Conservation (phyloP, 2,113 vertebrate species). For the Empidonax alnorum region DNA sequence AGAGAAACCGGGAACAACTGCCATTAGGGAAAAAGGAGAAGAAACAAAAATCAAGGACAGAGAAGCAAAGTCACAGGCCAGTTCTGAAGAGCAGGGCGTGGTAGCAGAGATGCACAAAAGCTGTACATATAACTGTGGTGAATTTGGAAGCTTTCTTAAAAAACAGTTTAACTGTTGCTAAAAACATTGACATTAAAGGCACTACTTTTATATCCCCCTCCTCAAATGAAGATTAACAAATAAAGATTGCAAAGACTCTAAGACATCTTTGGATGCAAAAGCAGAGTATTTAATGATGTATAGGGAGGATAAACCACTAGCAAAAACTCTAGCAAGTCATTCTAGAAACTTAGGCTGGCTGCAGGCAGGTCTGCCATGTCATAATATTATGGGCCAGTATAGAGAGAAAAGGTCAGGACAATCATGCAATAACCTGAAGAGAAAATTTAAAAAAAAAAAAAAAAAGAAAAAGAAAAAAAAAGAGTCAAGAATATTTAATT, state of each 20-base stretch:
- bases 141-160: not conserved
- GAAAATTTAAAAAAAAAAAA: not conserved
- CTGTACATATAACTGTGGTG: not conserved
- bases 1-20: not conserved
- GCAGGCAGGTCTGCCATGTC: not conserved
- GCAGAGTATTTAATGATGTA: not conserved
- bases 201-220: not conserved
- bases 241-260: not conserved
- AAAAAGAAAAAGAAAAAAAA: not conserved
- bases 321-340: not conserved
- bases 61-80: constrained; percentile 20
- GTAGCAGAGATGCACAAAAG: not conserved
- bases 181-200: not conserved
- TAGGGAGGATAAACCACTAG: not conserved
- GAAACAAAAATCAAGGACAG: not conserved
- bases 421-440: not conserved
- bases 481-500: not conserved
- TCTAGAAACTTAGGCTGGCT: not conserved
- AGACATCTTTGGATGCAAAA: not conserved
- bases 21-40: not conserved
- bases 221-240: not conserved
- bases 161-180: not conserved
- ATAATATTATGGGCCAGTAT: not conserved
- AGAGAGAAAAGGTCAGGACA: not conserved
- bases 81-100: not conserved